A percentile compares a stretch with the other conserved stretches of the same genome.
phyloP scores from a whole-genome alignment of 2,113 vertebrate genomes.

The Cebidichthys violaceus region DNA sequence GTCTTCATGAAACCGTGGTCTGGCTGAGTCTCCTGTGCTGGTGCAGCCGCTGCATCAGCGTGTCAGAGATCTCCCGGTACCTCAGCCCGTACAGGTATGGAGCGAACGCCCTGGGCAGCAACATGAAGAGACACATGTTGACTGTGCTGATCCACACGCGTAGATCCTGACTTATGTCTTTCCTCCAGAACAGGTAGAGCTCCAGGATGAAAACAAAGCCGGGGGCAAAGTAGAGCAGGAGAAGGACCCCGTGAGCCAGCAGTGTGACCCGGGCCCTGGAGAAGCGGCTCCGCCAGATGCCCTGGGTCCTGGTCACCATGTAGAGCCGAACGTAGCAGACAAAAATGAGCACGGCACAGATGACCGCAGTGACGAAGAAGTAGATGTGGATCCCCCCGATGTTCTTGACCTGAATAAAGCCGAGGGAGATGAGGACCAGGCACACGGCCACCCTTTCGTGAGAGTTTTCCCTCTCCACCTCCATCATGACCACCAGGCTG shows the following conservation, averaged over 20 bases:
- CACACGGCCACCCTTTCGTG: slow-evolving; percentile 61
- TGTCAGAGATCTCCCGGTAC: slow-evolving; percentile 82
- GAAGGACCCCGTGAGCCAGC: slow-evolving; percentile 81
- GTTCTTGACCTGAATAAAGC: slow-evolving; percentile 40
- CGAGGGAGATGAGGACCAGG: slow-evolving; percentile 76
- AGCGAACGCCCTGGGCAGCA: slow-evolving; percentile 82
- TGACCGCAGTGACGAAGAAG: slow-evolving; percentile 69
- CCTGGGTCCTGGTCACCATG: slow-evolving; percentile 82
- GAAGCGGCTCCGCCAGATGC: slow-evolving; percentile 83
- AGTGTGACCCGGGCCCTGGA: slow-evolving; percentile 86
- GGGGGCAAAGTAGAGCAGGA: slow-evolving; percentile 83
- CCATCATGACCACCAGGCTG: slow-evolving; percentile 74
- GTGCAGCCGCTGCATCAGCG: slow-evolving; percentile 72
- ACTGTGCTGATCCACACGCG: slow-evolving; percentile 80
- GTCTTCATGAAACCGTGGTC: slow-evolving; percentile 29
- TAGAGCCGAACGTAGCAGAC: slow-evolving; percentile 87
- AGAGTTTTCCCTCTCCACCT: neutral
- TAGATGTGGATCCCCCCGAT: slow-evolving; percentile 66
- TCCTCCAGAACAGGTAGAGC: slow-evolving; percentile 68
- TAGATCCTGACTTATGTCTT: slow-evolving; percentile 35
- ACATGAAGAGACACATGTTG: slow-evolving; percentile 82
- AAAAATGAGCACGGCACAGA: slow-evolving; percentile 79
- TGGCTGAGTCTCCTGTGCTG: slow-evolving; percentile 55
- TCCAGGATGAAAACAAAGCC: slow-evolving; percentile 82
- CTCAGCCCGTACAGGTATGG: slow-evolving; percentile 85